Percentiles rank a stretch among this genome's conserved stretches.
These are phyloP conservation scores for Yponomeuta cagnagella DNA, from an alignment of 2,888 invertebrate genomes.

Conservation along the genomic window DNA sequence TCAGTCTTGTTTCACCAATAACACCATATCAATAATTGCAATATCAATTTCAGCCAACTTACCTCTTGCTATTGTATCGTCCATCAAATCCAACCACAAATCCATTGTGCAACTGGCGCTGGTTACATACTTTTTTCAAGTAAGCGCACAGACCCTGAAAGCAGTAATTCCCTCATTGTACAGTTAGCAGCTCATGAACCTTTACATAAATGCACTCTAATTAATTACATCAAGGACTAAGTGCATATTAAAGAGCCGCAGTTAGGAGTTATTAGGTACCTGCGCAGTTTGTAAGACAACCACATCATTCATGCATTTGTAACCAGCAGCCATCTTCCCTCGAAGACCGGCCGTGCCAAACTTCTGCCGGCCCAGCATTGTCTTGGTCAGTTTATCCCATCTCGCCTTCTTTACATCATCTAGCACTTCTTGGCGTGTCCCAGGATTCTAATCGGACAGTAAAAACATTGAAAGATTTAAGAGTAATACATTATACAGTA, in stretches of 20 bases:
- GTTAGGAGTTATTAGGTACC: slow-evolving; percentile 30
- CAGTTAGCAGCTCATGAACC: too few species aligned
- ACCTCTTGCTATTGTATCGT: slow-evolving; percentile 92
- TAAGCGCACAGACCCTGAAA: slow-evolving; percentile 85
- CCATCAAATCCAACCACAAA: slow-evolving; percentile 95
- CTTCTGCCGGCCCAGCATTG: slow-evolving; percentile 81
- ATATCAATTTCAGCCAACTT: slow-evolving; percentile 22
- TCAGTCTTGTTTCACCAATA: too few species aligned
- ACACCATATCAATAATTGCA: neutral
- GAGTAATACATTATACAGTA: neutral
- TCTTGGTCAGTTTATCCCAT: slow-evolving; percentile 75
- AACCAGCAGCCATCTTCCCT: slow-evolving; percentile 95
- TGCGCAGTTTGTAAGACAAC: slow-evolving; percentile 96
- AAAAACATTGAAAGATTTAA: neutral
- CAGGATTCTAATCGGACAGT: slow-evolving; percentile 70
- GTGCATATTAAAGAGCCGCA: too few species aligned
- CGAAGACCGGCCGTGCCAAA: slow-evolving; percentile 97
- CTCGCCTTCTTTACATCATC: slow-evolving; percentile 72
- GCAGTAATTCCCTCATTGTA: neutral
- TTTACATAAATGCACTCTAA: too few species aligned
- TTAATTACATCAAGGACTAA: too few species aligned
- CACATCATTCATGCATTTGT: slow-evolving; percentile 95
- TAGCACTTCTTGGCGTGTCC: slow-evolving; percentile 78
- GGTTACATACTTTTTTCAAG: slow-evolving; percentile 75
- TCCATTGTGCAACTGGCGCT: slow-evolving; percentile 79